Evolutionary conservation across 1,140 invertebrate genomes (phyloP).

Genomic region (Trichomalopsis sarcophagae): DNA sequence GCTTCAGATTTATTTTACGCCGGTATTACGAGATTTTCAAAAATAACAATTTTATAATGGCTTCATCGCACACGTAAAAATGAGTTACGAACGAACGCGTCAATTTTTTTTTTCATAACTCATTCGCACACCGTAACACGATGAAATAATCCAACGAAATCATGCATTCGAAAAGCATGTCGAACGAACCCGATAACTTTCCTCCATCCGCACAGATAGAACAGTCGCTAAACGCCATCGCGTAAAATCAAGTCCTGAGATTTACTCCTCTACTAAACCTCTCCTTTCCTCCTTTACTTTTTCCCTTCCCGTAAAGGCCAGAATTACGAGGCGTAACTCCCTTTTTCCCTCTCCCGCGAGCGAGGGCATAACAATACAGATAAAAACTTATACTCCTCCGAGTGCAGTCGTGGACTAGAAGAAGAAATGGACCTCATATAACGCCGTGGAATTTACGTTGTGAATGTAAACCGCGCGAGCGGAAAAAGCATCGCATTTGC

Average conservation of each 20-base stretch:
- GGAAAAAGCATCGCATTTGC: slow-evolving; percentile 65
- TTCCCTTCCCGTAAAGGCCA: slow-evolving; percentile 17
- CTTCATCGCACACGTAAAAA: too few species aligned
- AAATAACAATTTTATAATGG: too few species aligned
- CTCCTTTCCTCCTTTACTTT: background rate
- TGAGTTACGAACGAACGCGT: too few species aligned
- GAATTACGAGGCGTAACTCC: slow-evolving; percentile 8
- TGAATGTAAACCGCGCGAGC: slow-evolving; percentile 48
- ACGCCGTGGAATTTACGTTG: slow-evolving; percentile 21
- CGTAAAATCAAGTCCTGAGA: slow-evolving; percentile 18
- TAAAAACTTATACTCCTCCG: slow-evolving; percentile 35
- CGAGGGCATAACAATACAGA: slow-evolving; percentile 25
- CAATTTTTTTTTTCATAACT: too few species aligned
- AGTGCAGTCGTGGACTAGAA: background rate
- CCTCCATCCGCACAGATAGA: slow-evolving; percentile 27
- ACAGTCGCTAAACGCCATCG: slow-evolving; percentile 37
- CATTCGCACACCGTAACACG: too few species aligned
- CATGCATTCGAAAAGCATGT: too few species aligned
- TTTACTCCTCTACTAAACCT: background rate
- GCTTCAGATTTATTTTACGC: too few species aligned
- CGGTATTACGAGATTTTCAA: too few species aligned
- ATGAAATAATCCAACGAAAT: too few species aligned
- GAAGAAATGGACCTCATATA: slow-evolving; percentile 22
- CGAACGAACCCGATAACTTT: too few species aligned
- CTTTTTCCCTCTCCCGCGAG: background rate